Evolutionary conservation across 2,888 invertebrate genomes (phyloP).

Genomic region (Saturnia japonica): DNA sequence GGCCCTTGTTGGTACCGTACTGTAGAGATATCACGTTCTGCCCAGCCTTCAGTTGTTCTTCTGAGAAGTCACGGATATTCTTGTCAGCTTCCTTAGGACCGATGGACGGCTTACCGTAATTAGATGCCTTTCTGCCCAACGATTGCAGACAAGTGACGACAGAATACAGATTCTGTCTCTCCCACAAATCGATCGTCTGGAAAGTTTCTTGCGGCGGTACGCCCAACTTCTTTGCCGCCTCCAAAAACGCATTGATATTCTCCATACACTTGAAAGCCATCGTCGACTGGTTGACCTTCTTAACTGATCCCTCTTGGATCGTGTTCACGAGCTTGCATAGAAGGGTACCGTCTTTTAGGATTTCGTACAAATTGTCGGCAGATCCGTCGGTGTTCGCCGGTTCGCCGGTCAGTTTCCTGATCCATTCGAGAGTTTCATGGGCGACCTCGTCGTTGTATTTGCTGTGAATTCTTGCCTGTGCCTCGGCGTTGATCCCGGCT

Average conservation of each 20-base stretch:
- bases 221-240: slow-evolving; percentile 91
- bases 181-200: slow-evolving; percentile 99
- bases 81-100: slow-evolving; percentile 98
- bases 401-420: slow-evolving; percentile 91
- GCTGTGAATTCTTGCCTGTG: slow-evolving; percentile 89
- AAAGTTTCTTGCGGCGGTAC: slow-evolving; percentile 97
- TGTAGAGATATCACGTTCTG: slow-evolving; percentile 96
- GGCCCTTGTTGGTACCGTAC: slow-evolving; percentile 98
- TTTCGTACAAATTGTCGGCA: slow-evolving; percentile 94
- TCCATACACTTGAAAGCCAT: slow-evolving; percentile 99
- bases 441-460: slow-evolving; percentile 98
- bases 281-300: slow-evolving; percentile 94
- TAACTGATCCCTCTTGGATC: slow-evolving; percentile 92
- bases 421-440: slow-evolving; percentile 96
- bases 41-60: slow-evolving; percentile 96
- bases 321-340: slow-evolving; percentile 95
- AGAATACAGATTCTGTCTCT: slow-evolving; percentile 97
- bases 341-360: slow-evolving; percentile 93
- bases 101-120: slow-evolving; percentile 92
- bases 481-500: slow-evolving; percentile 78
- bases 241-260: slow-evolving; percentile 96
- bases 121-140: slow-evolving; percentile 94
- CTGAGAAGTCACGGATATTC: slow-evolving; percentile 95
- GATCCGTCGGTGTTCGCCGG: slow-evolving; percentile 92
- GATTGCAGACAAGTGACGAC: slow-evolving; percentile 97